A percentile compares a stretch with the other conserved stretches of the same genome.
Conservation (phyloP, 2,888 invertebrate species). For the Parasteatoda lunata region DNA sequence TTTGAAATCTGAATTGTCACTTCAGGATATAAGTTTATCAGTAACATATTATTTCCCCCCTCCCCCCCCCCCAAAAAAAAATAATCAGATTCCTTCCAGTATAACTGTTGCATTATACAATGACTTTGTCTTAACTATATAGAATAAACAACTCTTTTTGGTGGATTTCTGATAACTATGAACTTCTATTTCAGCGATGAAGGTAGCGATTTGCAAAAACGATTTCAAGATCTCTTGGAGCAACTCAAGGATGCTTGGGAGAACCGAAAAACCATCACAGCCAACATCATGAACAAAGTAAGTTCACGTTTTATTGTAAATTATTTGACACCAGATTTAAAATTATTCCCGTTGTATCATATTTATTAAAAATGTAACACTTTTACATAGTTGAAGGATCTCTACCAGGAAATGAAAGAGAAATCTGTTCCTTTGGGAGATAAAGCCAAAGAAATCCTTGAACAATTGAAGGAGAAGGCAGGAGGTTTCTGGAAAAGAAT, state of each 20-base stretch:
- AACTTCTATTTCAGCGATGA: background rate
- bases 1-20: no score
- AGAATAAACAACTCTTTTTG: no score
- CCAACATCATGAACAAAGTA: constrained; percentile 25
- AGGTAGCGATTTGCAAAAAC: background rate
- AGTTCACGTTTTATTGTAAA: background rate
- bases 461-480: constrained; percentile 37
- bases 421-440: constrained; percentile 25
- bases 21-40: no score
- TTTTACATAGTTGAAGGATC: constrained; percentile 32
- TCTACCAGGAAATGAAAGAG: constrained; percentile 27
- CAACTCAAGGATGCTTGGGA: constrained; percentile 41
- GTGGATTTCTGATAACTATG: no score
- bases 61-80: no score
- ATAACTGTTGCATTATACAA: no score
- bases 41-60: no score
- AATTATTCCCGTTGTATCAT: no score
- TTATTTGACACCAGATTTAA: no score
- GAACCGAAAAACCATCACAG: constrained; percentile 1
- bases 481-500: constrained; percentile 36
- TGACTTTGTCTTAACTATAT: no score
- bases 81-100: no score
- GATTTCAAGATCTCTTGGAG: constrained; percentile 16
- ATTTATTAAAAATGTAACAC: no score
- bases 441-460: constrained; percentile 36